These are phyloP conservation scores for Melanostigma gelatinosum DNA, from an alignment of 2,113 vertebrate species.

Conservation along the genomic window DNA sequence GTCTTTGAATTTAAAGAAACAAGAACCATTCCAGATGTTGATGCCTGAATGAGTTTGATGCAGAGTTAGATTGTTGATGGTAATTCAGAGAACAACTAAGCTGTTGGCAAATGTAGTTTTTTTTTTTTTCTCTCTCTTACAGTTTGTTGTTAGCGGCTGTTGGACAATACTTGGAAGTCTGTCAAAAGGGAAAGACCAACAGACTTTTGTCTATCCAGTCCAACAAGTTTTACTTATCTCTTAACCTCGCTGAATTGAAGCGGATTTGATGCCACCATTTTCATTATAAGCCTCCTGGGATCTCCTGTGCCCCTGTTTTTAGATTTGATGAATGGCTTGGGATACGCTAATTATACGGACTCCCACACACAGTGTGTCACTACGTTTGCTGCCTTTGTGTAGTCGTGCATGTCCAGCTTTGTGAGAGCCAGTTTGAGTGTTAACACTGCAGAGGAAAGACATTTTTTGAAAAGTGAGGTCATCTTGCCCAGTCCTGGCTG, in stretches of 20 bases:
- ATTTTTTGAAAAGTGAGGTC: conserved; percentile 41
- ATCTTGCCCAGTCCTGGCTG: conserved; percentile 13
- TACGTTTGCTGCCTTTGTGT: conserved; percentile 6
- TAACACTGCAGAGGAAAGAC: conserved; percentile 18
- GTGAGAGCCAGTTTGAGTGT: background rate
- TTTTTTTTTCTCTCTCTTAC: background rate
- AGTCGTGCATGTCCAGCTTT: conserved; percentile 12
- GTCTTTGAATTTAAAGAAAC: background rate
- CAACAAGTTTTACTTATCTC: conserved; percentile 25
- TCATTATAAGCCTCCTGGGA: conserved; percentile 43
- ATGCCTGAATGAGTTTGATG: background rate
- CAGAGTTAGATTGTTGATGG: background rate
- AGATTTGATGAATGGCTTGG: conserved; percentile 53
- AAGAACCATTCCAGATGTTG: background rate
- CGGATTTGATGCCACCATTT: conserved; percentile 29
- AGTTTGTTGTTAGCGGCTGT: background rate
- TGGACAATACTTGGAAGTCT: background rate
- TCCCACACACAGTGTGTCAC: conserved; percentile 9
- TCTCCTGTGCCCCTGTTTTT: conserved; percentile 44
- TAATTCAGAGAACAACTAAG: conserved; percentile 10
- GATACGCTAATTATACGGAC: conserved; percentile 52
- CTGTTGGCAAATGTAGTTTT: background rate
- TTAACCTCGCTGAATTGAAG: conserved; percentile 4
- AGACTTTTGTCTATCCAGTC: conserved; percentile 11
- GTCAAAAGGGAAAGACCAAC: background rate